These are phyloP conservation scores for Perodicticus potto DNA, from an alignment of 2,797 vertebrate species.

Conservation along the genomic window DNA sequence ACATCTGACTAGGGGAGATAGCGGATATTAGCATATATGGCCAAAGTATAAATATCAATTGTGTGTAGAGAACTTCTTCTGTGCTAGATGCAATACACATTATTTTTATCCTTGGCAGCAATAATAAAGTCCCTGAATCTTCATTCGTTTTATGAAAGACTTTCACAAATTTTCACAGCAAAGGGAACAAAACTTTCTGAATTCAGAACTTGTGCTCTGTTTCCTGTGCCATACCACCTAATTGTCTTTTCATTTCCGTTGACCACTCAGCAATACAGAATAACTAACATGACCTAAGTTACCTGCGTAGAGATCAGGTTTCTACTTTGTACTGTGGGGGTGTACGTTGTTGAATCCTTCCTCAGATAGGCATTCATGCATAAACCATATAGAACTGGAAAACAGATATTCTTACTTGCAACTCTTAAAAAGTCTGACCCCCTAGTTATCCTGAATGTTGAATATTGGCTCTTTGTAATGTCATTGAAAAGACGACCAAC, in stretches of 20 bases:
- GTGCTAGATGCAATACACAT: background rate
- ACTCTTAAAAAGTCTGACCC: background rate
- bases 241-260: background rate
- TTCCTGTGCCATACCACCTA: background rate
- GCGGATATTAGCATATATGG: background rate
- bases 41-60: background rate
- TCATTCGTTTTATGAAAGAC: background rate
- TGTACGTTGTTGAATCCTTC: rapidly evolving
- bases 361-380: background rate
- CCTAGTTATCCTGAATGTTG: background rate
- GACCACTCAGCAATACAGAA: background rate
- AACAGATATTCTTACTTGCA: background rate
- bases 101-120: background rate
- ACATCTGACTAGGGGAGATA: background rate
- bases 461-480: background rate
- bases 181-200: background rate
- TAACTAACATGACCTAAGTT: background rate
- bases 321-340: background rate
- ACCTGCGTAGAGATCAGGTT: background rate
- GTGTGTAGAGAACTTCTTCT: background rate
- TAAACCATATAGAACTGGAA: background rate
- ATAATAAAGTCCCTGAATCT: background rate
- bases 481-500: background rate
- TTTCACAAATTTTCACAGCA: background rate
- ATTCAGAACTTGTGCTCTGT: background rate